Evolutionary conservation across 2,888 invertebrate species (phyloP), one percentile per base, ranked within the genome.

Genomic region (Hypomecis atomaria): DNA sequence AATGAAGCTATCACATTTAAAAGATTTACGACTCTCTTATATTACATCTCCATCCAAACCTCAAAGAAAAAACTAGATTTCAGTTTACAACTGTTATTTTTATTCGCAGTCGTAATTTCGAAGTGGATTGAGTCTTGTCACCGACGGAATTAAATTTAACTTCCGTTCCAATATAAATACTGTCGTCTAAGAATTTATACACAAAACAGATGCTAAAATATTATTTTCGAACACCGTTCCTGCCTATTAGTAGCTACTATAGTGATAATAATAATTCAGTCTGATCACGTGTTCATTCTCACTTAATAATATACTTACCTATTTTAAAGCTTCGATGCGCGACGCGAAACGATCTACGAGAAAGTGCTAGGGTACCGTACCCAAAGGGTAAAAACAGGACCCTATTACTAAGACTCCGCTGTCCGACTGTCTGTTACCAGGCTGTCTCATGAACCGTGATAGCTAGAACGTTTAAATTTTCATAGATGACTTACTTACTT

Each of bases 181-280:
- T 78, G 77, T 76, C 77, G 58, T 65, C 70, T 58, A 77, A 76
- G 72, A 79, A 80, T 81, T 76, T 79, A 75, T 74, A 74, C 49
- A 72, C 64, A 71, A 73, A 78, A 78, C 75, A 79, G 68, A 79
- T 79, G 73, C 59, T 76, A 65, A 67, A 70, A 72, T 69, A 73
- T 66, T 68, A 66, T 70, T 67, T 53, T 54, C 43, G 48, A 67
- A 62, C 52, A 56, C n/a, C 13, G 47, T 42, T 48, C 37, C 49
- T 58, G 37, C 56, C 42, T 63, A 62, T 65, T 64, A 60, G 50
- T 56, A 58, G 49, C 58, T 45, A 60, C 53, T 48, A 11, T 67
- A 64, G 67, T 65, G 60, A 70, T 66, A 49, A 62, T 66, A 49
- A 62, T 67, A 62, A 60, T 65, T 67, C 66, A 54, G 42, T 60